A percentile compares a stretch with the other conserved stretches of the same genome.
phyloP scores from a whole-genome alignment of 2,888 invertebrate species.

The Priocnemis perturbator region DNA sequence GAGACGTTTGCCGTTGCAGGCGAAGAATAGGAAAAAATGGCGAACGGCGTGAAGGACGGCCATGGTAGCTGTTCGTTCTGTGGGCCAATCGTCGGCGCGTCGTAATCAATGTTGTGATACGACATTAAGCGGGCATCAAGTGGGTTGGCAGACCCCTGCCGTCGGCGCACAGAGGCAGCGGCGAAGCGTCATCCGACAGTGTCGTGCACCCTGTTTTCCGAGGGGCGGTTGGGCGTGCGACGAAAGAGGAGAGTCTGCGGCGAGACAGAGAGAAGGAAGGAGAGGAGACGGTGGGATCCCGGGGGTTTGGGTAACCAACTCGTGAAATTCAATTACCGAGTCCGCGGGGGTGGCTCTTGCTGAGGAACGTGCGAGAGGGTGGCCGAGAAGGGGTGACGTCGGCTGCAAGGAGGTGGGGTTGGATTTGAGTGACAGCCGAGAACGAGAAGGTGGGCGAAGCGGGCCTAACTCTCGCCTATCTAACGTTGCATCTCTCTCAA shows the following conservation, averaged over 20 bases:
- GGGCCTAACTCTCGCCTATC: constrained; percentile 62
- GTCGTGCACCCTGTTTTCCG: constrained; percentile 3
- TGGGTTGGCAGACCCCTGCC: constrained; percentile 43
- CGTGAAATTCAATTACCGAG: constrained; percentile 75
- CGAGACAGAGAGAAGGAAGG: constrained; percentile 38
- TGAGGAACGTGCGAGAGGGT: constrained; percentile 50
- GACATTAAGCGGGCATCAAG: constrained; percentile 67
- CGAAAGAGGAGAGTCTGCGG: constrained; percentile 30
- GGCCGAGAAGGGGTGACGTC: constrained; percentile 45
- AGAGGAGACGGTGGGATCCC: constrained; percentile 44
- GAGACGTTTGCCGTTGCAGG: no score
- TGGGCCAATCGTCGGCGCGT: constrained; percentile 36
- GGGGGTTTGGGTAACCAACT: constrained; percentile 74
- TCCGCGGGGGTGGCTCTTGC: constrained; percentile 60
- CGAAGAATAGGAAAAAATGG: no score
- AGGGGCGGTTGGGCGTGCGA: constrained; percentile 42
- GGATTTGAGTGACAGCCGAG: constrained; percentile 72
- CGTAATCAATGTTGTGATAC: constrained; percentile 63
- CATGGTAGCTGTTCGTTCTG: background rate
- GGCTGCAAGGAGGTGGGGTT: constrained; percentile 48
- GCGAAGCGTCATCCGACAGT: constrained; percentile 16
- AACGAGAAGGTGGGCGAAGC: constrained; percentile 62
- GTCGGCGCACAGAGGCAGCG: constrained; percentile 9
- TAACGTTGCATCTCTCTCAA: constrained; percentile 59
- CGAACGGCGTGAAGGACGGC: background rate